Evolutionary conservation across 2,888 invertebrate genomes (phyloP).

Genomic region (Fragum fragum): DNA sequence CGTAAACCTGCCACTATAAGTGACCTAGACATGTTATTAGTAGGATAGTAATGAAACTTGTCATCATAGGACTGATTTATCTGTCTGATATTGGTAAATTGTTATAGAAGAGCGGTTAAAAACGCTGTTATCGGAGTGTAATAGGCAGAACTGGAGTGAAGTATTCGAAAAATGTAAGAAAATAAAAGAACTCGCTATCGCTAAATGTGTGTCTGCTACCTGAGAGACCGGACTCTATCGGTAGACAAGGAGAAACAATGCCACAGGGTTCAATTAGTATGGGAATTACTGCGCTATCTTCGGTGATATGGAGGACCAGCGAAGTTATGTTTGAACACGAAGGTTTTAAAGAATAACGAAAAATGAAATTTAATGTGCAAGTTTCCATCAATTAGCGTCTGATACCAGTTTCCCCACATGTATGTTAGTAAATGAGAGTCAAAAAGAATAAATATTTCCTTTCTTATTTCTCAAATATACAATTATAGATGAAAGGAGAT

Average conservation of each 20-base stretch:
- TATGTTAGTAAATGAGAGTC: no score
- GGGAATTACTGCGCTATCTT: background rate
- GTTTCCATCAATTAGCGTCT: no score
- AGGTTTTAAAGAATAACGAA: no score
- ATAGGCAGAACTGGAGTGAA: background rate
- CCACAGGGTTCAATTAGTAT: background rate
- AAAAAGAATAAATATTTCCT: no score
- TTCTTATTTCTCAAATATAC: no score
- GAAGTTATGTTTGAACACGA: no score
- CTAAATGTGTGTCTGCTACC: background rate
- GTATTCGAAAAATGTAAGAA: background rate
- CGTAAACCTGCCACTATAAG: background rate
- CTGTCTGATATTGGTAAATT: conserved; percentile 6
- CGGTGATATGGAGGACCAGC: no score
- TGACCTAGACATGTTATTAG: conserved; percentile 2
- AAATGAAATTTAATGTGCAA: no score
- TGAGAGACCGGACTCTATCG: background rate
- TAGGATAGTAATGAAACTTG: conserved; percentile 5
- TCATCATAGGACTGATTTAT: background rate
- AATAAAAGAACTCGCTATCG: background rate
- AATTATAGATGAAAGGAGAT: no score
- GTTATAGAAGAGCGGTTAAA: background rate
- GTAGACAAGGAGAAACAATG: background rate
- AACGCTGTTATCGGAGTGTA: background rate
- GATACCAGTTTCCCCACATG: no score